These are phyloP conservation scores for Macrocentrus cingulum DNA, from an alignment of 1,140 invertebrate genomes.

Conservation along the genomic window DNA sequence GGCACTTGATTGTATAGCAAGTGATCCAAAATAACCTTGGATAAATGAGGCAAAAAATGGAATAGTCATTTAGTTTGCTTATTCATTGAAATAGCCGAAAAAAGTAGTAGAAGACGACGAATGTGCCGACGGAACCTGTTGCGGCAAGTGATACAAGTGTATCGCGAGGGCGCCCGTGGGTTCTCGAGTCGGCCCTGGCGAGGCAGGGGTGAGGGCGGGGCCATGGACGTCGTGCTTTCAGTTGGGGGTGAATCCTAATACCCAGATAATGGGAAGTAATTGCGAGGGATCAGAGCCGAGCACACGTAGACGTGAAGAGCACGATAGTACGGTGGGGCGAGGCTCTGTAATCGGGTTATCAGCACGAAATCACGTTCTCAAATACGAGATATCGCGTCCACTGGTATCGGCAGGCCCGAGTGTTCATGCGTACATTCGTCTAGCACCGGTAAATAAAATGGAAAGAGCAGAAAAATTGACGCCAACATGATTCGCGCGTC, in stretches of 20 bases:
- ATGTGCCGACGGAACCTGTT: conserved; percentile 25
- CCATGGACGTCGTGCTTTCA: conserved; percentile 47
- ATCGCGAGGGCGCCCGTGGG: not conserved
- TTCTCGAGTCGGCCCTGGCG: conserved; percentile 8
- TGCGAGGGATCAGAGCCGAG: conserved; percentile 52
- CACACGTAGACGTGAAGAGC: conserved; percentile 25
- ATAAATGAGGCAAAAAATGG: not conserved
- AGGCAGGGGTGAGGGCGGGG: conserved; percentile 34
- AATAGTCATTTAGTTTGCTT: not conserved
- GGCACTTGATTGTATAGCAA: not conserved
- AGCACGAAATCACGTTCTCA: conserved; percentile 55
- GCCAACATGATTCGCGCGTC: conserved; percentile 17
- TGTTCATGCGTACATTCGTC: not conserved
- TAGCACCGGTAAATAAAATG: not conserved
- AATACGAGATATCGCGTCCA: conserved; percentile 39
- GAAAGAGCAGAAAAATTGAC: conserved; percentile 19
- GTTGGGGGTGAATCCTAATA: conserved; percentile 57
- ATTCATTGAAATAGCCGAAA: too few relatives aligned
- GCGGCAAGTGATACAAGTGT: conserved; percentile 7
- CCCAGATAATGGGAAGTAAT: conserved; percentile 61
- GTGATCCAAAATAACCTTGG: not conserved
- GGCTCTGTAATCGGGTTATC: conserved; percentile 50
- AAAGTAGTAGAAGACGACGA: conserved; percentile 3
- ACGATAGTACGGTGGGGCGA: too few relatives aligned
- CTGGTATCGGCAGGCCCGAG: not conserved